These are phyloP conservation scores for Hylaeus volcanicus DNA, from an alignment of 1,140 invertebrate species.

Conservation along the genomic window DNA sequence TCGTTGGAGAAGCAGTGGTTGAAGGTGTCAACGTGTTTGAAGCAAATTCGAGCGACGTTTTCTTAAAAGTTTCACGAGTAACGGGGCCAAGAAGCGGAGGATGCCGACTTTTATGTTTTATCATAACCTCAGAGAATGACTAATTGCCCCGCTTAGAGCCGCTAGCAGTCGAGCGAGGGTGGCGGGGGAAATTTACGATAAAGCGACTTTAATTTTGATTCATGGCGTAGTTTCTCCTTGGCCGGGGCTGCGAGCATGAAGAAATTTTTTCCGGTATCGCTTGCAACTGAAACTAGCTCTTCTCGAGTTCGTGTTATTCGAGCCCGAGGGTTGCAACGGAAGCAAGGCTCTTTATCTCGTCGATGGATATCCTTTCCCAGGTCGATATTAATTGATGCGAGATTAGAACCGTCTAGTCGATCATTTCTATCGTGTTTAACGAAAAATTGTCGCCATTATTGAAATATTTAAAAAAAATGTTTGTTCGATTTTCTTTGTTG, in stretches of 20 bases:
- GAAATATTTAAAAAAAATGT: too few species aligned
- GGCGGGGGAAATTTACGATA: constrained; percentile 67
- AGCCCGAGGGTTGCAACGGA: not conserved
- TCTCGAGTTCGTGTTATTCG: constrained; percentile 7
- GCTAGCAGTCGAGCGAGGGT: constrained; percentile 46
- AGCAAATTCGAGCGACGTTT: constrained; percentile 6
- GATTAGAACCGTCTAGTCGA: constrained; percentile 38
- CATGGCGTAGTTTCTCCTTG: constrained; percentile 58
- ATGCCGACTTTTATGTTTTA: constrained; percentile 67
- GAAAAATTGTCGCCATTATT: constrained; percentile 21
- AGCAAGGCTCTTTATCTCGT: constrained; percentile 40
- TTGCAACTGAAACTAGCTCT: constrained; percentile 1
- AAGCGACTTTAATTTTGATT: constrained; percentile 77
- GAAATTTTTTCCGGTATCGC: constrained; percentile 23
- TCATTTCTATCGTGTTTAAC: constrained; percentile 27
- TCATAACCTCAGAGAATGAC: constrained; percentile 66
- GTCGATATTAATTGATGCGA: constrained; percentile 57
- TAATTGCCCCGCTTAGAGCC: constrained; percentile 71
- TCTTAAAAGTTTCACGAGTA: constrained; percentile 30
- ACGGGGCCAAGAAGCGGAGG: constrained; percentile 43
- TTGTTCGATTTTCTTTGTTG: too few species aligned
- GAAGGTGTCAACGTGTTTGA: not conserved
- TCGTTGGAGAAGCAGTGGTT: not conserved
- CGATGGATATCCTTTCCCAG: constrained; percentile 32
- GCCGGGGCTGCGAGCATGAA: not conserved